phyloP scores from a whole-genome alignment of 2,797 vertebrate species.

The Halcyon chelicuti region DNA sequence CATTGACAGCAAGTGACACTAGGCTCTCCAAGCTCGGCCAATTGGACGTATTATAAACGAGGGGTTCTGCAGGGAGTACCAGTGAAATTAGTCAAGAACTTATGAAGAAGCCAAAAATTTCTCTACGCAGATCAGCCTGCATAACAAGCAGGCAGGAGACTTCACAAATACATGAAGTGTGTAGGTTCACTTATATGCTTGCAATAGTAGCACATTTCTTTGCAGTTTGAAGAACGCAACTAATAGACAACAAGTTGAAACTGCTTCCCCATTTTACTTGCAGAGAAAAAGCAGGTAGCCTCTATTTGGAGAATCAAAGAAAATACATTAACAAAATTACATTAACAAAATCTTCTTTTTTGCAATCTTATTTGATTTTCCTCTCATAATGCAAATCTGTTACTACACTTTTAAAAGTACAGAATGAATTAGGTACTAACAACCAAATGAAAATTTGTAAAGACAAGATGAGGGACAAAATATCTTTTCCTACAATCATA shows the following conservation, averaged over 20 bases:
- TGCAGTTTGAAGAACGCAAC: background rate
- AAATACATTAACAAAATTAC: constrained; percentile 13
- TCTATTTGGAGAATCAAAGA: constrained; percentile 10
- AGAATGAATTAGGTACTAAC: constrained; percentile 22
- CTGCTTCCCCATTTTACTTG: constrained; percentile 17
- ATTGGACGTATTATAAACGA: background rate
- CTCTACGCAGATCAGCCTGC: background rate
- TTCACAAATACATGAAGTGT: background rate
- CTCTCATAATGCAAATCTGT: constrained; percentile 45
- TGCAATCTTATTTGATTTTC: constrained; percentile 28
- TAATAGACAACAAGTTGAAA: constrained; percentile 31
- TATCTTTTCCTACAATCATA: background rate
- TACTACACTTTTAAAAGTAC: constrained; percentile 8
- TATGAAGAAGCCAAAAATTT: background rate
- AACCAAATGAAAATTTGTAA: background rate
- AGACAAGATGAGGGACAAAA: background rate
- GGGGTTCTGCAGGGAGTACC: background rate
- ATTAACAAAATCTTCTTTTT: constrained; percentile 37
- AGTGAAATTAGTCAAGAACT: background rate
- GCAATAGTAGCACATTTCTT: background rate
- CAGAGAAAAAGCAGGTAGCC: constrained; percentile 30
- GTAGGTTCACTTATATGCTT: background rate
- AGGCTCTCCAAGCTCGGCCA: background rate
- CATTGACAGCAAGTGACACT: background rate
- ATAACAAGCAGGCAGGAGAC: background rate